These are phyloP conservation scores for Hippopotamus amphibius DNA, from an alignment of 2,113 vertebrate species.

Conservation along the genomic window DNA sequence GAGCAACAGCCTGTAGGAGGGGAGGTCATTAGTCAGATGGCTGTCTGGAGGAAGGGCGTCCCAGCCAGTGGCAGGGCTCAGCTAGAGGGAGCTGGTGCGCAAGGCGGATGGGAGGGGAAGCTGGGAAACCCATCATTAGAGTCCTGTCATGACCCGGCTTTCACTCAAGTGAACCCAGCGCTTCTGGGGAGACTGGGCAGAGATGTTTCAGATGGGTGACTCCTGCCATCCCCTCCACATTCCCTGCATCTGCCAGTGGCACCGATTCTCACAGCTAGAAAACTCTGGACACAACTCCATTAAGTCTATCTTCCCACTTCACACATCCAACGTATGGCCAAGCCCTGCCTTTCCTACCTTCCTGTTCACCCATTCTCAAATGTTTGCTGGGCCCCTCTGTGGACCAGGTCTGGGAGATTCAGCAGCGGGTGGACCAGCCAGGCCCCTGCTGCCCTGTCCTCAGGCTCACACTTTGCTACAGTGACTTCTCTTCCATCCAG, in stretches of 20 bases:
- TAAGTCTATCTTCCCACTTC: neutral
- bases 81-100: neutral
- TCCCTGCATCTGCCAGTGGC: neutral
- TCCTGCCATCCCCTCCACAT: neutral
- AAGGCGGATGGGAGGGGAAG: neutral
- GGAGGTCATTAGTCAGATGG: neutral
- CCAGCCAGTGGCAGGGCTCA: neutral
- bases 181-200: neutral
- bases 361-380: neutral
- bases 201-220: neutral
- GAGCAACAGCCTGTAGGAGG: neutral
- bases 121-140: neutral
- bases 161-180: neutral
- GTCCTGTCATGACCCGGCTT: neutral
- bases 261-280: neutral
- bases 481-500: neutral
- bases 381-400: neutral
- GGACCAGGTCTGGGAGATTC: neutral
- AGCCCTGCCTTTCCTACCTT: neutral
- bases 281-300: neutral
- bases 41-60: neutral
- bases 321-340: neutral
- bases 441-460: neutral
- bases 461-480: fast-evolving
- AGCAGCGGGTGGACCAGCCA: neutral